Evolutionary conservation across 1,140 invertebrate species (phyloP), one percentile per base, ranked within the genome.

Genomic region (Trissolcus basalis): DNA sequence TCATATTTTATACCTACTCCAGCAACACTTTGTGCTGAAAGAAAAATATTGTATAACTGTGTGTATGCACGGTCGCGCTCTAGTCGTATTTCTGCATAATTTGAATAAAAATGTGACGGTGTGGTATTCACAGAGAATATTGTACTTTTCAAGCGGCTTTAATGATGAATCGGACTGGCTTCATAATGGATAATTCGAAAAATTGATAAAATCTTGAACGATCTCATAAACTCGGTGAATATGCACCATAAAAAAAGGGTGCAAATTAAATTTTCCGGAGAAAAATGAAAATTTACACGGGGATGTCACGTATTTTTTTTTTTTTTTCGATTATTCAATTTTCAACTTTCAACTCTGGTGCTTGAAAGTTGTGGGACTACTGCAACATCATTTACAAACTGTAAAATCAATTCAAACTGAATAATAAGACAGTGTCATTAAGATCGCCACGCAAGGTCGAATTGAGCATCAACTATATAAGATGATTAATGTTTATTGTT

Each of bases 401-500:
- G 19, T 27, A 27, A 27, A 27, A 27, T 27, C 19, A 27, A 27
- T 27, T 27, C 19, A 27, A 27, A 6, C 6, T 6, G 19, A 27
- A 27, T 27, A 27, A 27, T 27, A 1, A 27, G 6, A 27, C 19
- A 27, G 9, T 39, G 11, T 44, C 11, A 44, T 13, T 44, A 14
- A 44, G 12, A 13, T 44, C 6, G 12, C 6, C 13, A 7, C n/a
- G 8, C 11, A 2, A 3, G 7, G 19, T 44, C 7, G 12, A 12
- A 12, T 44, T 12, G 19, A 48, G 9, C 19, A 55, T 55, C 49
- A 41, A 61, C 69, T 47, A 54, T n/a, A n/a, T 73, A 73, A 48
- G 55, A 61, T 59, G 63, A 74, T 64, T 68, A 44, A 48, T 63
- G 51, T 59, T 68, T 65, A 54, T 74, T 74, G 59, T 85, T 85